These are phyloP conservation scores for Siniperca undulata DNA, from an alignment of 2,797 vertebrate species.

Conservation along the genomic window DNA sequence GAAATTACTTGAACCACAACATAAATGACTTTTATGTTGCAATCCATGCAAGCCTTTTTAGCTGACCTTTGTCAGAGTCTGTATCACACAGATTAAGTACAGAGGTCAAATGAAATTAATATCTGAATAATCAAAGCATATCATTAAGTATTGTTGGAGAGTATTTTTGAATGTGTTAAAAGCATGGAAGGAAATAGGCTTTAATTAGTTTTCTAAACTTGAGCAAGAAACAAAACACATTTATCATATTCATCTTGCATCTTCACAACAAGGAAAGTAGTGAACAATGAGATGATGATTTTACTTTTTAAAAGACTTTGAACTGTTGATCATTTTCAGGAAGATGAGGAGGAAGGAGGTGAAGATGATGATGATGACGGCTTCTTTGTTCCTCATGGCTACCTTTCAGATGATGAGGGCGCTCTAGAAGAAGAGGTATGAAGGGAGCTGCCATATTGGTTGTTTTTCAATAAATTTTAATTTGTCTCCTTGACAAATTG, in stretches of 20 bases:
- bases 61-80: not conserved
- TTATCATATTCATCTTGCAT: too few species aligned
- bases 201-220: not conserved
- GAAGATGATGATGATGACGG: constrained; percentile 95
- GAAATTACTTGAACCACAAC: not conserved
- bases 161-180: not conserved
- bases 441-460: not conserved
- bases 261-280: not conserved
- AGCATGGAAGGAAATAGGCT: not conserved
- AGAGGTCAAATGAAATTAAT: not conserved
- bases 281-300: not conserved
- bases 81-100: not conserved
- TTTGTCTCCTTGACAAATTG: not conserved
- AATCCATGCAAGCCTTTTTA: not conserved
- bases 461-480: not conserved
- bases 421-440: constrained; percentile 87
- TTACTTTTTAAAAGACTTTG: not conserved
- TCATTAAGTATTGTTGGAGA: not conserved
- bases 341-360: constrained; percentile 94
- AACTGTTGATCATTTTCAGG: constrained; percentile 79
- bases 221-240: not conserved
- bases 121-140: not conserved
- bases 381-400: constrained; percentile 98
- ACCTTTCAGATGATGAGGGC: constrained; percentile 97
- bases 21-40: not conserved